These are phyloP conservation scores for Meteorus cinctellus DNA, from an alignment of 2,888 invertebrate species.

Conservation along the genomic window DNA sequence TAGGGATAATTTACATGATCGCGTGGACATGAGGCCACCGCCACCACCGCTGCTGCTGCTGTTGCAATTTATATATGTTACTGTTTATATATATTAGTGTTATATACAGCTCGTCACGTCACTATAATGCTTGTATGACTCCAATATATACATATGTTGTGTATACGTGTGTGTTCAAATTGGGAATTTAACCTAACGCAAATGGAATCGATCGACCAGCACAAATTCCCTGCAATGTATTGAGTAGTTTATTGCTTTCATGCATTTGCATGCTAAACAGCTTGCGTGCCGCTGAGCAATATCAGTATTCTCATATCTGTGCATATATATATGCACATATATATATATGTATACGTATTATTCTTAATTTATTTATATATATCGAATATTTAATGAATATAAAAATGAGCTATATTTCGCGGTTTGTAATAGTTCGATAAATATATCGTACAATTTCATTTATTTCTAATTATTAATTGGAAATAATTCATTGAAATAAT, in stretches of 20 bases:
- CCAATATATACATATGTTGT: slow-evolving; percentile 32
- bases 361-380: neutral
- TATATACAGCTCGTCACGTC: neutral
- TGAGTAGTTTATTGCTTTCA: slow-evolving; percentile 74
- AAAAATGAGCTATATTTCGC: neutral
- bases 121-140: slow-evolving; percentile 39
- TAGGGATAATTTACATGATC: slow-evolving; percentile 24
- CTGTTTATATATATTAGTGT: slow-evolving; percentile 22
- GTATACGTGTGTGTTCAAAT: slow-evolving; percentile 59
- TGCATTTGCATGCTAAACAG: slow-evolving; percentile 74
- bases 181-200: slow-evolving; percentile 60
- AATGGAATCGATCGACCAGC: slow-evolving; percentile 68
- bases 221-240: slow-evolving; percentile 71
- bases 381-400: neutral
- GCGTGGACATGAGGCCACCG: slow-evolving; percentile 1
- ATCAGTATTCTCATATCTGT: slow-evolving; percentile 59
- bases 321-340: neutral
- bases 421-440: neutral
- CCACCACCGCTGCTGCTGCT: slow-evolving; percentile 11
- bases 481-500: too few species aligned
- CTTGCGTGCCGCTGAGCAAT: slow-evolving; percentile 72
- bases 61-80: slow-evolving; percentile 33
- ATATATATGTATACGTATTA: neutral
- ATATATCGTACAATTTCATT: too few species aligned
- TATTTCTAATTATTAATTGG: too few species aligned